Conservation (phyloP, 2,113 vertebrate species). For the Tragelaphus scriptus region DNA sequence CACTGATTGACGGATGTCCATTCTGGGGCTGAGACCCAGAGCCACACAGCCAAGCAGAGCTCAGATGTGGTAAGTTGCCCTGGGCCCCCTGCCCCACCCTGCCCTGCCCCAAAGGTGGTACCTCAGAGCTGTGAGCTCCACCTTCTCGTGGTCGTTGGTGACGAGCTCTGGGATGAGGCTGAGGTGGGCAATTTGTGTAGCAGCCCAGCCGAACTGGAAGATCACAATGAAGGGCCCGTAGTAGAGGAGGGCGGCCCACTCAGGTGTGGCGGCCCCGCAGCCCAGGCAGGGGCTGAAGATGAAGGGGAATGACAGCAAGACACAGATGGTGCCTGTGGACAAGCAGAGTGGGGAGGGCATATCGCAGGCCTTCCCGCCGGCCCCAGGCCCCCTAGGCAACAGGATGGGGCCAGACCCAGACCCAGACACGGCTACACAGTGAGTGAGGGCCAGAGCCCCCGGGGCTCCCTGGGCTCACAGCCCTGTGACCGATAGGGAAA, state of each 20-base stretch:
- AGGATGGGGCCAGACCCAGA: not conserved
- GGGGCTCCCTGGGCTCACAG: not conserved
- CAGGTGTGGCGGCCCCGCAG: constrained; percentile 82
- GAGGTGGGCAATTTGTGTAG: constrained; percentile 94
- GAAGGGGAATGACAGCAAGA: constrained; percentile 92
- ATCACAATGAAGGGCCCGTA: constrained; percentile 92
- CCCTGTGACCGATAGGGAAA: not conserved
- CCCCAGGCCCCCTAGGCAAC: not conserved
- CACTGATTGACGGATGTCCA: rapidly evolving
- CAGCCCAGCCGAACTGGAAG: constrained; percentile 97
- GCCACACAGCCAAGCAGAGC: not conserved
- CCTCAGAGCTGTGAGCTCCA: constrained; percentile 97
- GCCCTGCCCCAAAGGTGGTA: constrained; percentile 46
- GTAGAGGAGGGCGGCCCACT: constrained; percentile 89
- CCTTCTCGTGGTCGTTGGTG: constrained; percentile 88
- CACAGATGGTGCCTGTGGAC: constrained; percentile 87
- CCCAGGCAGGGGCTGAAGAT: constrained; percentile 93
- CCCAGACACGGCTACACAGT: not conserved
- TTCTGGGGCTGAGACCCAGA: not conserved
- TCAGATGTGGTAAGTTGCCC: not conserved
- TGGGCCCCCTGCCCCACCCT: not conserved
- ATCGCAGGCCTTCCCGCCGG: rapidly evolving
- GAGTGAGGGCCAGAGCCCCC: too few relatives aligned
- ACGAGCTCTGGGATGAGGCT: constrained; percentile 94
- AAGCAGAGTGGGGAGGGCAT: rapidly evolving